These are phyloP conservation scores for Drosophila nannoptera DNA, from an alignment of 1,140 invertebrate genomes.

Conservation along the genomic window DNA sequence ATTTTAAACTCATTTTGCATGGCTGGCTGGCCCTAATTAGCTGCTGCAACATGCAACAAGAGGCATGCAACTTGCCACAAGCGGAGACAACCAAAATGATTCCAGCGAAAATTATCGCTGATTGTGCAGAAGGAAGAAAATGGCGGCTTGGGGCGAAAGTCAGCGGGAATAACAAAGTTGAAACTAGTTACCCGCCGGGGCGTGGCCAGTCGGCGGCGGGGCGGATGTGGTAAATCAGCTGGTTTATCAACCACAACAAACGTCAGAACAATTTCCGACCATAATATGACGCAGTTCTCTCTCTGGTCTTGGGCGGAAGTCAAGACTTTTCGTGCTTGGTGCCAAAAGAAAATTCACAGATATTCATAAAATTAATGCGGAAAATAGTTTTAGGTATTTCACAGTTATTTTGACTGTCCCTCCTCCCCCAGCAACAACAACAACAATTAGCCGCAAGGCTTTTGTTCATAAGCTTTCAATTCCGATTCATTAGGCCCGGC, in stretches of 20 bases:
- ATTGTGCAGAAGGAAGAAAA: not conserved
- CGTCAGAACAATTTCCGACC: constrained; percentile 63
- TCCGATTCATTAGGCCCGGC: constrained; percentile 9
- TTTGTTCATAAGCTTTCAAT: constrained; percentile 17
- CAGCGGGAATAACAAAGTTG: constrained; percentile 12
- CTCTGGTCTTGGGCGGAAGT: not conserved
- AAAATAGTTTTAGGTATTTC: not conserved
- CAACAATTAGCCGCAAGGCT: constrained; percentile 1
- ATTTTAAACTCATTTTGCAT: constrained; percentile 58
- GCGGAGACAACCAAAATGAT: constrained; percentile 4
- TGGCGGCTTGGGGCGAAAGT: not conserved
- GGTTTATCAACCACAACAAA: constrained; percentile 63
- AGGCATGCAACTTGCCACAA: constrained; percentile 13
- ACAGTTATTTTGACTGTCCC: no score
- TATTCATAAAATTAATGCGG: not conserved
- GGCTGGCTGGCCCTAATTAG: constrained; percentile 42
- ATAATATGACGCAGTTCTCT: constrained; percentile 27
- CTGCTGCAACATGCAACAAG: constrained; percentile 9
- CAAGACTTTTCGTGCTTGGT: not conserved
- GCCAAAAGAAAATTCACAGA: constrained; percentile 5
- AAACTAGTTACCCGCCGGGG: not conserved
- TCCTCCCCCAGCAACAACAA: no score
- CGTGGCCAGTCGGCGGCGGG: not conserved
- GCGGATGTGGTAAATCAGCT: constrained; percentile 34
- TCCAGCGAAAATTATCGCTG: constrained; percentile 6